Percentiles rank a stretch among this genome's conserved stretches.
Evolutionary conservation across 2,797 vertebrate genomes (phyloP).

Genomic region (Pseudochirops cupreus): DNA sequence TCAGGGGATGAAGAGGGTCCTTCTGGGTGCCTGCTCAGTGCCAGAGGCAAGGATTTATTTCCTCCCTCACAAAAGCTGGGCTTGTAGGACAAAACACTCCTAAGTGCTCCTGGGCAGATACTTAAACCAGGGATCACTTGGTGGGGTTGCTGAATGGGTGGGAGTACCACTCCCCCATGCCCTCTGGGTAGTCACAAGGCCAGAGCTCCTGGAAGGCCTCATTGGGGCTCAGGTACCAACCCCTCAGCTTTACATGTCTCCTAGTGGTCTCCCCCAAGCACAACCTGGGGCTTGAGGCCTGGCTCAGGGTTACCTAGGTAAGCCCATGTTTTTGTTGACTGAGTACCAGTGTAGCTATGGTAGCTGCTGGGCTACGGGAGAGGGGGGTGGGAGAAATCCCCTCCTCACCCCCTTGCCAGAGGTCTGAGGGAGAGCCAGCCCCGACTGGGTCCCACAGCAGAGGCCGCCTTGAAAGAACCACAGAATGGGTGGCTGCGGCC

Average conservation of each 20-base stretch:
- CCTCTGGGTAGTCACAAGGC: not conserved
- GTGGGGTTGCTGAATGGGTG: not conserved
- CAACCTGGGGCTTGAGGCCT: not conserved
- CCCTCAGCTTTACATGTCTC: not conserved
- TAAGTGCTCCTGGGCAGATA: not conserved
- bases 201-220: not conserved
- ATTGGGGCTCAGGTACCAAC: not conserved
- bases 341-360: too few species aligned
- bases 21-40: not conserved
- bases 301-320: too few species aligned
- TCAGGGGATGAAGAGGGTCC: not conserved
- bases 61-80: not conserved
- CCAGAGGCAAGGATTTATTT: not conserved
- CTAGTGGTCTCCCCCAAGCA: not conserved
- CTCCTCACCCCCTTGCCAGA: not conserved
- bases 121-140: not conserved
- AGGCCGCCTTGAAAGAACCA: not conserved
- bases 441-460: not conserved
- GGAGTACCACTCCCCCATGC: accelerated
- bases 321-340: too few species aligned
- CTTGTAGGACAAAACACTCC: not conserved
- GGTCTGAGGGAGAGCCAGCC: not conserved
- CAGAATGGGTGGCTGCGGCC: too few species aligned
- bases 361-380: not conserved
- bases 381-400: not conserved